Evolutionary conservation across 2,113 vertebrate species (phyloP).

Genomic region (Panurus biarmicus): DNA sequence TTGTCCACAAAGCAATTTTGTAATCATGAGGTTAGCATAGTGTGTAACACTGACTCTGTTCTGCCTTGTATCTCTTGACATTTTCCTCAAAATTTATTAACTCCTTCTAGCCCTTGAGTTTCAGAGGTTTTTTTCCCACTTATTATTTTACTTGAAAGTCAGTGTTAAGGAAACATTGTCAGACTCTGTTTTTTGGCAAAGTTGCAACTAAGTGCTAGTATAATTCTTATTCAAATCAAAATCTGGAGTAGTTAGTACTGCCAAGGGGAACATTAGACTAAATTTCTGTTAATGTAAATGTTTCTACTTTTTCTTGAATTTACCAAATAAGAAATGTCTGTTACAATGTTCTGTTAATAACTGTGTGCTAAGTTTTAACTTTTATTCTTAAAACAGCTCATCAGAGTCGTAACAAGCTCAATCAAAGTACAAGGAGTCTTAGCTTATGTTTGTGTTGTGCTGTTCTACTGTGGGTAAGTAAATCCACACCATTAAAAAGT

Average conservation of each 20-base stretch:
- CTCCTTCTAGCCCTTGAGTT: not conserved
- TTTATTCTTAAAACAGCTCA: conserved; percentile 76
- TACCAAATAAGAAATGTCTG: not conserved
- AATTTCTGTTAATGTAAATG: not conserved
- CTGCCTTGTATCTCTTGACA: not conserved
- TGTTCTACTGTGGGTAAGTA: conserved; percentile 96
- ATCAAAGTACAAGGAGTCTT: conserved; percentile 93
- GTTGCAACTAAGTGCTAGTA: not conserved
- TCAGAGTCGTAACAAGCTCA: conserved; percentile 91
- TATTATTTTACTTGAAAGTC: not conserved
- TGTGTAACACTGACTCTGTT: not conserved
- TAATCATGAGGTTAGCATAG: not conserved
- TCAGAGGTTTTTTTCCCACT: not conserved
- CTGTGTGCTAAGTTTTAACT: not conserved
- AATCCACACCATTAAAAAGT: not conserved
- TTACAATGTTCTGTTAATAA: not conserved
- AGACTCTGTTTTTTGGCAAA: not conserved
- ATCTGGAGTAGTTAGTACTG: not conserved
- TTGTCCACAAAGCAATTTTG: not conserved
- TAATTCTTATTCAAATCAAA: not conserved
- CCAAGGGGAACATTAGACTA: not conserved
- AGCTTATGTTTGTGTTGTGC: conserved; percentile 83
- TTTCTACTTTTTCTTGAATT: not conserved
- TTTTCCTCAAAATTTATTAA: not conserved
- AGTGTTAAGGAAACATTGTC: not conserved